phyloP scores from a whole-genome alignment of 2,888 invertebrate species.

The Celastrina argiolus region DNA sequence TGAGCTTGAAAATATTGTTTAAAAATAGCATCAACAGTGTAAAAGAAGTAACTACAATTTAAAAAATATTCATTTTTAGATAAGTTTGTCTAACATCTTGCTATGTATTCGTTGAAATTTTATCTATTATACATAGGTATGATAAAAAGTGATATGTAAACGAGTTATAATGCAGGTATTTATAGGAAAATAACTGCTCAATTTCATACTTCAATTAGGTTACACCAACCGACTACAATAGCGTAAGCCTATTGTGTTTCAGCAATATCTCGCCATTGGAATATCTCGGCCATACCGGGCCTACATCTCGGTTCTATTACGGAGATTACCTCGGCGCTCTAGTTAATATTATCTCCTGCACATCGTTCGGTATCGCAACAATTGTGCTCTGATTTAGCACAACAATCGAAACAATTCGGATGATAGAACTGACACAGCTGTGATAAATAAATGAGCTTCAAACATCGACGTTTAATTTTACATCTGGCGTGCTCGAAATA shows the following conservation, averaged over 20 bases:
- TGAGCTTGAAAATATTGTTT: no score
- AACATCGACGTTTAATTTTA: conserved; percentile 18
- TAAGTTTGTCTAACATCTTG: no score
- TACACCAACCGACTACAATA: neutral
- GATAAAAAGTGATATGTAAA: neutral
- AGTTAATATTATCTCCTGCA: neutral
- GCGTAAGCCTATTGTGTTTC: conserved; percentile 1
- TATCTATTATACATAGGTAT: neutral
- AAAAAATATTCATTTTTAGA: no score
- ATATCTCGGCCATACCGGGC: neutral
- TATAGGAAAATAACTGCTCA: neutral
- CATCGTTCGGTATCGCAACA: neutral
- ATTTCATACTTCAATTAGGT: conserved; percentile 1
- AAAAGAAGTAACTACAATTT: no score
- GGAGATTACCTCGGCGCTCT: neutral
- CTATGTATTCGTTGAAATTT: neutral
- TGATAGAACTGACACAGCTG: conserved; percentile 15
- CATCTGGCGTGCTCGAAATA: conserved; percentile 17
- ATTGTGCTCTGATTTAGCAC: neutral
- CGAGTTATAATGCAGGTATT: neutral
- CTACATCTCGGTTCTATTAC: neutral
- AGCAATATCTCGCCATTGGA: neutral
- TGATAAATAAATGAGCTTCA: conserved; percentile 20
- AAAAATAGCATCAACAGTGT: no score
- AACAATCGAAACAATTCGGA: conserved; percentile 3